Evolutionary conservation across 2,888 invertebrate genomes (phyloP), one percentile per base, ranked within the genome.

Genomic region (Meliscaeva auricollis): DNA sequence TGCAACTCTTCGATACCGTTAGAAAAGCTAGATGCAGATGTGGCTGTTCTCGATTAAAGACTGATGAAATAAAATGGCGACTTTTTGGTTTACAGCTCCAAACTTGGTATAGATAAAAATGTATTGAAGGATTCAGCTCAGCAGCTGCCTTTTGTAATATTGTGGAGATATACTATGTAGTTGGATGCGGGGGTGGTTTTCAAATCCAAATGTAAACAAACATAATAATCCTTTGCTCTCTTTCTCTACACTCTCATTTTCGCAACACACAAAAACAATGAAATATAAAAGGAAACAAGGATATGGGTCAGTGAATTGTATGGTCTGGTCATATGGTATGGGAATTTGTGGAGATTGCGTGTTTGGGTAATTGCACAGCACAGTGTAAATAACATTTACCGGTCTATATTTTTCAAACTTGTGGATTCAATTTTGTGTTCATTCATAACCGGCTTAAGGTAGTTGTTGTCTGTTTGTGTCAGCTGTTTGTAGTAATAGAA

Each of bases 1-100:
- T 22, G 50, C 38, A 32, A 60, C 26, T 26, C 9, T 38, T 41
- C 68, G 41, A 54, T 44, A 44, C 56, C 56, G 60, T 77, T 68
- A 32, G 32, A 54, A 32, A 26, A 56, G 72, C 1, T 52, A 60
- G 81, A 38, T 77, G 69, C 62, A 76, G 48, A 64, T 73, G 50
- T 72, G 81, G 73, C 81, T 80, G 76, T 68, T 56, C 69, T 81
- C 80, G 58, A 69, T 80, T 69, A 44, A 76, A 81, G 81, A 85
- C 85, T 85, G 85, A 85, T 76, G 80, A 81, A 72, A 85, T 62
- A 85, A 85, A 85, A 85, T 85, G 85, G 85, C 85, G 81, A 85
- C 80, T 77, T 69, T 79, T 81, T 76, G 60, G 62, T 80, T 77
- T 81, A 76, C 85, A 85, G 81, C 76, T 80, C 81, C 69, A 81